Evolutionary conservation across 2,888 invertebrate genomes (phyloP).

Genomic region (Lasius platythorax): DNA sequence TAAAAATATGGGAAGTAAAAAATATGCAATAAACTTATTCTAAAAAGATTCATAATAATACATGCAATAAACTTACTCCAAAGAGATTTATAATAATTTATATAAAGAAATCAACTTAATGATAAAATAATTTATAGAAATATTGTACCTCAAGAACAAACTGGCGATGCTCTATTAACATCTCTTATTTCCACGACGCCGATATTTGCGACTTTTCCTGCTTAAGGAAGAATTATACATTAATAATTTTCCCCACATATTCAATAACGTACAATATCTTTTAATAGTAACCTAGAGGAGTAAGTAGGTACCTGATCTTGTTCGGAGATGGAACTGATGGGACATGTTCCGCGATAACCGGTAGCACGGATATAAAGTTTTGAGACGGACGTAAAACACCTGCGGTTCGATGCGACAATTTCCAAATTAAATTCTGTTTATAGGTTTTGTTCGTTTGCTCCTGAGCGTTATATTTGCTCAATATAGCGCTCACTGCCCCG

Average conservation of each 20-base stretch:
- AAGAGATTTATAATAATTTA: constrained; percentile 4
- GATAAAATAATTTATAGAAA: not conserved
- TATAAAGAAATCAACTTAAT: constrained; percentile 5
- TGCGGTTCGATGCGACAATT: constrained; percentile 91
- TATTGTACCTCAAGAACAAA: constrained; percentile 49
- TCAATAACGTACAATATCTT: not conserved
- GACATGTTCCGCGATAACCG: constrained; percentile 91
- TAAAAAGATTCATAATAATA: not conserved
- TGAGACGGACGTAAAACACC: constrained; percentile 92
- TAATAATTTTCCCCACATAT: not conserved
- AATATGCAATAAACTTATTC: not conserved
- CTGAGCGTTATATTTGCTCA: constrained; percentile 91
- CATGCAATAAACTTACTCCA: not conserved
- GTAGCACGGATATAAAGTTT: constrained; percentile 90
- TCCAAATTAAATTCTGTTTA: constrained; percentile 92
- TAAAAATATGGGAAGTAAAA: not conserved
- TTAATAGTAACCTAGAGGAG: not conserved
- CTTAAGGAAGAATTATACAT: constrained; percentile 42
- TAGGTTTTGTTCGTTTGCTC: constrained; percentile 88
- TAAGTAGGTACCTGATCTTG: constrained; percentile 79
- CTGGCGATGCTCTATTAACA: constrained; percentile 75
- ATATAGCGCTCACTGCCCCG: constrained; percentile 88
- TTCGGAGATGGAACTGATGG: constrained; percentile 84
- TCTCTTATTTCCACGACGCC: constrained; percentile 83
- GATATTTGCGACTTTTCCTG: constrained; percentile 83